Evolutionary conservation across 2,797 vertebrate genomes (phyloP).

Genomic region (Clangula hyemalis): DNA sequence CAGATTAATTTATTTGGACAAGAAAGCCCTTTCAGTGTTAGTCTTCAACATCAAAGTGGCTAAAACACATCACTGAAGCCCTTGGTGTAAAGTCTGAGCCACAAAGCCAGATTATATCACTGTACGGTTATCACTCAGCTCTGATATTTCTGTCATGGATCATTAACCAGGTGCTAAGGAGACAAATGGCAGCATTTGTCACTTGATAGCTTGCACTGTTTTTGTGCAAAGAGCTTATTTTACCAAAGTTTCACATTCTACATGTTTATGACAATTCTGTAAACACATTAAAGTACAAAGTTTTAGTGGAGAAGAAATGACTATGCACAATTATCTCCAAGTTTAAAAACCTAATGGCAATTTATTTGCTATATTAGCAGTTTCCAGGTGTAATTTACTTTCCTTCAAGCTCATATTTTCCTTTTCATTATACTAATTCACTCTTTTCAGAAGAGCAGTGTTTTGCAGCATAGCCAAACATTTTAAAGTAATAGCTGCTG

Average conservation of each 20-base stretch:
- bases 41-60: not conserved
- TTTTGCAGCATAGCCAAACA: not conserved
- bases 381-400: not conserved
- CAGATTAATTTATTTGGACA: conserved; percentile 35
- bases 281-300: not conserved
- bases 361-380: not conserved
- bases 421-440: not conserved
- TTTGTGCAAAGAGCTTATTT: conserved; percentile 54
- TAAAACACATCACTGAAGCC: conserved; percentile 12
- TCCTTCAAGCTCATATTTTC: not conserved
- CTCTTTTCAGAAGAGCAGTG: not conserved
- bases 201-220: conserved; percentile 29
- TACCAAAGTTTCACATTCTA: not conserved
- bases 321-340: not conserved
- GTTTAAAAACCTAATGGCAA: not conserved
- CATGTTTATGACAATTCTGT: not conserved
- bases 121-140: conserved; percentile 31
- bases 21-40: conserved; percentile 10
- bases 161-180: conserved; percentile 47
- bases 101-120: not conserved
- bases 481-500: not conserved
- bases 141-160: conserved; percentile 52
- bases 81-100: conserved; percentile 5
- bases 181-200: conserved; percentile 58
- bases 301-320: not conserved